Conservation (phyloP, 1,140 invertebrate genomes). For the Onthophagus taurus region DNA sequence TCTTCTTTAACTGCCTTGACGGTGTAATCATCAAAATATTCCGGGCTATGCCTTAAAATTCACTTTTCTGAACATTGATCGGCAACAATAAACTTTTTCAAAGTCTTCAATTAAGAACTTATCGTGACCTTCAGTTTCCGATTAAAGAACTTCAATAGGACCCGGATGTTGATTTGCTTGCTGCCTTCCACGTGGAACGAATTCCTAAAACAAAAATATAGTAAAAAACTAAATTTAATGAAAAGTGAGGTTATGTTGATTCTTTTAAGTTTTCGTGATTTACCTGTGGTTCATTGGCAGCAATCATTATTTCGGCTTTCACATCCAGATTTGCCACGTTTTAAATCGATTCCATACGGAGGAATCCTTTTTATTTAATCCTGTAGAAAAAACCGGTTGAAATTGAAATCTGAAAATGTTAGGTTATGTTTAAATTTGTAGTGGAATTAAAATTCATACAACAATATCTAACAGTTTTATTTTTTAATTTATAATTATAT, state of each 20-base stretch:
- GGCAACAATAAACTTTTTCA: conserved; percentile 62
- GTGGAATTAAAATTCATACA: too few relatives aligned
- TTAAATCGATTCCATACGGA: too few relatives aligned
- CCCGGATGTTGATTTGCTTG: conserved; percentile 71
- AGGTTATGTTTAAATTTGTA: too few relatives aligned
- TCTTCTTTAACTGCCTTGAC: too few relatives aligned
- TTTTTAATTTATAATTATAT: too few relatives aligned
- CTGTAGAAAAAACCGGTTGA: too few relatives aligned
- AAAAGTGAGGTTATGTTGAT: background rate
- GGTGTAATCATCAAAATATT: conserved; percentile 14
- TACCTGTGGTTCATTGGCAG: conserved; percentile 73
- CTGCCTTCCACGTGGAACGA: conserved; percentile 78
- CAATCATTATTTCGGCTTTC: conserved; percentile 63
- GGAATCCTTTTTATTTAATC: too few relatives aligned
- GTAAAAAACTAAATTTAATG: conserved; percentile 1
- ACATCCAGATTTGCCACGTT: conserved; percentile 76
- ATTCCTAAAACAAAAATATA: conserved; percentile 53
- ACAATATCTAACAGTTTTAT: too few relatives aligned
- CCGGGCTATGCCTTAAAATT: conserved; percentile 47
- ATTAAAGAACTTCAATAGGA: conserved; percentile 37
- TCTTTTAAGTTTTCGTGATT: conserved; percentile 8
- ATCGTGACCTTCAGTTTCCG: conserved; percentile 34
- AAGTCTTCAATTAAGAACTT: conserved; percentile 58
- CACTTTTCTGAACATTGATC: conserved; percentile 54
- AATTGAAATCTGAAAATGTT: too few relatives aligned